Percentiles rank a stretch among this genome's conserved stretches.
phyloP scores from a whole-genome alignment of 2,888 invertebrate genomes.

The Hirtodrosophila histrioides region DNA sequence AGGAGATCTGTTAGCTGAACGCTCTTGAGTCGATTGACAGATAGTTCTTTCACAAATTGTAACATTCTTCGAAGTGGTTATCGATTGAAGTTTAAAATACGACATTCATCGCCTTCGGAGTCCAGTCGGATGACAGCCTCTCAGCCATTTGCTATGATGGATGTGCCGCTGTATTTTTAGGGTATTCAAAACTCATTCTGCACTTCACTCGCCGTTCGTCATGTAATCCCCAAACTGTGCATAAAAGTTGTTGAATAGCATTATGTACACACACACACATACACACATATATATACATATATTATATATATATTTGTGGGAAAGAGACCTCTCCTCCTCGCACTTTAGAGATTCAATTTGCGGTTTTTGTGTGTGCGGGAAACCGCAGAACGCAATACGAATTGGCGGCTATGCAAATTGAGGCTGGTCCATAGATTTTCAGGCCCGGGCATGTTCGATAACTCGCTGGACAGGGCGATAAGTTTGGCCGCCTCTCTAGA shows the following conservation, averaged over 20 bases:
- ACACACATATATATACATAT: constrained; percentile 3
- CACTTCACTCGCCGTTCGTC: constrained; percentile 1
- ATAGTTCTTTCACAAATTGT: too few species aligned
- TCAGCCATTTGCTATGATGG: background rate
- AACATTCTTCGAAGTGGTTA: too few species aligned
- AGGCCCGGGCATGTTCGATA: constrained; percentile 12
- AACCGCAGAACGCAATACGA: constrained; percentile 30
- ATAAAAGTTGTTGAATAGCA: constrained; percentile 34
- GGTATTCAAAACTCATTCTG: background rate
- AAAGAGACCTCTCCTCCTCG: constrained; percentile 4
- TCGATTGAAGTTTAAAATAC: too few species aligned
- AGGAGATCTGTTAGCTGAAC: too few species aligned
- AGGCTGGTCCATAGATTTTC: constrained; percentile 2
- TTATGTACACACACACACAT: constrained; percentile 3
- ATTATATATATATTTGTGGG: constrained; percentile 1
- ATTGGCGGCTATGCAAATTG: constrained; percentile 37
- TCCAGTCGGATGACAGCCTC: background rate
- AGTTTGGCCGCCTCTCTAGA: background rate
- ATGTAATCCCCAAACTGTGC: constrained; percentile 39
- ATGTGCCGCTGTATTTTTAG: background rate
- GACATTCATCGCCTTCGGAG: background rate
- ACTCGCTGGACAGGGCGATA: background rate
- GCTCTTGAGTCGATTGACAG: too few species aligned
- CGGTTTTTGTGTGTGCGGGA: constrained; percentile 14
- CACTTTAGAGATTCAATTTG: constrained; percentile 52